These are phyloP conservation scores for Cydia pomonella DNA, from an alignment of 1,140 invertebrate genomes.

Conservation along the genomic window DNA sequence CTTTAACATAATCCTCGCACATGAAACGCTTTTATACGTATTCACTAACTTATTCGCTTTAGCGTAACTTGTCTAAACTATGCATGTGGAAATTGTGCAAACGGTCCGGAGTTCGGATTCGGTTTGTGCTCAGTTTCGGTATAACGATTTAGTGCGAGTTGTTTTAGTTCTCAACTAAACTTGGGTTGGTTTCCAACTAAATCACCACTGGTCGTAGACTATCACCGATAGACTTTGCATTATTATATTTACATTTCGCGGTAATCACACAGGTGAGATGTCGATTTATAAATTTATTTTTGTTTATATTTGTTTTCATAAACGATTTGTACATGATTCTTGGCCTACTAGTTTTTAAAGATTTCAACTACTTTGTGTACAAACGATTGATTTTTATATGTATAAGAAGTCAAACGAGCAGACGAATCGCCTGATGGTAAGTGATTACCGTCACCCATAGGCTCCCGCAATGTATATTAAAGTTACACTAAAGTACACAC, in stretches of 20 bases:
- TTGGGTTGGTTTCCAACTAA: not conserved
- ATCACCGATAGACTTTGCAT: not conserved
- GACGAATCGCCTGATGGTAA: too few species aligned
- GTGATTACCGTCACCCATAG: too few species aligned
- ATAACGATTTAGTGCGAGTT: not conserved
- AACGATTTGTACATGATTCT: too few species aligned
- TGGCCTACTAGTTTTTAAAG: too few species aligned
- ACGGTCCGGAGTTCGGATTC: not conserved
- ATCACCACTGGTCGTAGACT: not conserved
- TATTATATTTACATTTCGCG: not conserved
- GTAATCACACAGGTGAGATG: too few species aligned
- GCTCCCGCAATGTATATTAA: too few species aligned
- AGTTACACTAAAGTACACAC: too few species aligned
- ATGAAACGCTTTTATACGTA: not conserved
- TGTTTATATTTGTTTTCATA: too few species aligned
- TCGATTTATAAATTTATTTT: too few species aligned
- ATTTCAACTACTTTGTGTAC: too few species aligned
- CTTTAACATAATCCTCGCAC: not conserved
- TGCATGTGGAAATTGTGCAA: not conserved
- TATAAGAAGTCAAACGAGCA: too few species aligned
- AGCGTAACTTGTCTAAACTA: not conserved
- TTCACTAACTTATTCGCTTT: slow-evolving; percentile 14
- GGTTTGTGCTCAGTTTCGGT: slow-evolving; percentile 7
- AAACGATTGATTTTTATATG: too few species aligned
- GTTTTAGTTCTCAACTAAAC: slow-evolving; percentile 4